Evolutionary conservation across 2,888 invertebrate species (phyloP).

Genomic region (Drosophila mimetica): DNA sequence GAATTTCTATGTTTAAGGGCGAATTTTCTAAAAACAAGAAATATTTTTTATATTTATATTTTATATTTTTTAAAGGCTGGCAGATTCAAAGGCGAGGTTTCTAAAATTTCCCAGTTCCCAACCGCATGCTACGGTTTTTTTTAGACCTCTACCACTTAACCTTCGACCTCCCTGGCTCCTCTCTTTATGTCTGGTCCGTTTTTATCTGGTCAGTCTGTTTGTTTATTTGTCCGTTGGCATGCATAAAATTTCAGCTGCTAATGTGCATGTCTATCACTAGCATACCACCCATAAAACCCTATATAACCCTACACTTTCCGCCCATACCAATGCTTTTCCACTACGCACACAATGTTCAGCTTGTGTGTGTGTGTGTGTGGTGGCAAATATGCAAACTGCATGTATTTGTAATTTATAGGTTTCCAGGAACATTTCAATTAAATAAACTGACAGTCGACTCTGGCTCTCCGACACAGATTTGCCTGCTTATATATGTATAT

Average conservation of each 20-base stretch:
- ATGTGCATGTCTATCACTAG: constrained; percentile 49
- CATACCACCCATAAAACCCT: background rate
- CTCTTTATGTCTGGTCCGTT: constrained; percentile 19
- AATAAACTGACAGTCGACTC: constrained; percentile 70
- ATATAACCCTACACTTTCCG: background rate
- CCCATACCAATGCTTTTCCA: background rate
- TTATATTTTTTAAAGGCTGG: too few relatives aligned
- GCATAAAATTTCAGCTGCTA: constrained; percentile 66
- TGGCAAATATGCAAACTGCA: constrained; percentile 45
- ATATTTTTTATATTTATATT: too few relatives aligned
- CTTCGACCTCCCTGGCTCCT: constrained; percentile 10
- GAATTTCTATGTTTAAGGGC: too few relatives aligned
- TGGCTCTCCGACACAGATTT: constrained; percentile 32
- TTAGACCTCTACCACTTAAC: constrained; percentile 34
- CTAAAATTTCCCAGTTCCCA: background rate
- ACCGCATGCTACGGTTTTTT: background rate
- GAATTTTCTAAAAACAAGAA: too few relatives aligned
- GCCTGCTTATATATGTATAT: constrained; percentile 3
- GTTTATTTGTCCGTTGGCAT: constrained; percentile 53
- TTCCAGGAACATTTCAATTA: constrained; percentile 73
- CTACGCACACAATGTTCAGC: background rate
- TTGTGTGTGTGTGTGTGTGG: constrained; percentile 17
- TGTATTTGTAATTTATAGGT: constrained; percentile 73
- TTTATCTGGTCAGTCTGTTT: constrained; percentile 46
- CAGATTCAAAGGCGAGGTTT: too few relatives aligned